A percentile compares a stretch with the other conserved stretches of the same genome.
Conservation (phyloP, 1,140 invertebrate genomes). For the Drosophila lowei region DNA sequence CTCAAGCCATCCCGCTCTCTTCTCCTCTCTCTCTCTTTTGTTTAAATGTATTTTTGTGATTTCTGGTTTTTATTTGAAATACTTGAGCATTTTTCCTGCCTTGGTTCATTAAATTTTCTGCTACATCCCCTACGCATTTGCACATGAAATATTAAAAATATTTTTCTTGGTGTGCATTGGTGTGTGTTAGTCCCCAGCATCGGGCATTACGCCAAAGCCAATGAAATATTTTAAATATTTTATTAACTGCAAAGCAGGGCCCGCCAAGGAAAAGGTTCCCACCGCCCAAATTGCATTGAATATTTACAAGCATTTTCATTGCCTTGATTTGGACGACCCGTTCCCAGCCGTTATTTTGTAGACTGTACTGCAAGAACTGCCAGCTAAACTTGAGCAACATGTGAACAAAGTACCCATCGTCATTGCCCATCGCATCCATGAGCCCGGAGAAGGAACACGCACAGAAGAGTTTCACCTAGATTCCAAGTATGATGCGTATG, state of each 20-base stretch:
- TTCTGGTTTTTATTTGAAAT: not conserved
- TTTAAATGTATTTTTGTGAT: conserved; percentile 8
- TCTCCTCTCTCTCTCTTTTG: not conserved
- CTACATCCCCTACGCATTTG: conserved; percentile 60
- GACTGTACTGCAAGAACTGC: conserved; percentile 63
- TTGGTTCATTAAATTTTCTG: conserved; percentile 26
- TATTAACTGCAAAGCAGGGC: conserved; percentile 74
- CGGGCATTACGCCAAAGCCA: conserved; percentile 63
- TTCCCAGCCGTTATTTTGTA: conserved; percentile 28
- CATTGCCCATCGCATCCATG: conserved; percentile 11
- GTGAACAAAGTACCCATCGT: conserved; percentile 34
- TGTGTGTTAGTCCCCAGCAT: conserved; percentile 40
- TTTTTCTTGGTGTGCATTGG: conserved; percentile 64
- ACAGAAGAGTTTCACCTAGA: conserved; percentile 17
- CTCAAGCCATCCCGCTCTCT: conserved; percentile 1
- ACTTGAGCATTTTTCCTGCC: not conserved
- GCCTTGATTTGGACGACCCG: conserved; percentile 76
- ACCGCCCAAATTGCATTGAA: conserved; percentile 68
- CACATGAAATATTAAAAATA: conserved; percentile 80
- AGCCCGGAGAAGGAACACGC: conserved; percentile 17
- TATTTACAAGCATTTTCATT: conserved; percentile 82
- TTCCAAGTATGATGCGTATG: not conserved
- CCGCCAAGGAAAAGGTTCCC: conserved; percentile 38
- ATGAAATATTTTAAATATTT: conserved; percentile 79
- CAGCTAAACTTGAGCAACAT: conserved; percentile 52